Conservation (phyloP, 2,888 invertebrate genomes). For the Norana najaformis region DNA sequence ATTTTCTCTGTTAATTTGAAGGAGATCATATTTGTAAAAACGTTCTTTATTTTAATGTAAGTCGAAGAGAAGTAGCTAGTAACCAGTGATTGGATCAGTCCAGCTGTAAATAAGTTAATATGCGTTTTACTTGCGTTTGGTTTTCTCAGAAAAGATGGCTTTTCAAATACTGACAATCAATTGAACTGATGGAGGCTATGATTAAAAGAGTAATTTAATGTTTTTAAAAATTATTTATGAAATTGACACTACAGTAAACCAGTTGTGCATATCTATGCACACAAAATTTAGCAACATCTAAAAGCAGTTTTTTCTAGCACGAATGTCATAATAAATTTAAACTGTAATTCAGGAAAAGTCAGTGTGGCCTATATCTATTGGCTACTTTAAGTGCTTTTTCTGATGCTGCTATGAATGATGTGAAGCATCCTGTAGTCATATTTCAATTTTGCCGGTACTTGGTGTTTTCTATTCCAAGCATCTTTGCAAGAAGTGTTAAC, state of each 20-base stretch:
- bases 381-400: background rate
- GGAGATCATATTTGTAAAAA: background rate
- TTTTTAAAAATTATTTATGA: background rate
- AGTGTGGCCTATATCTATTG: no score
- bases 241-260: background rate
- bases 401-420: background rate
- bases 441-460: conserved; percentile 5
- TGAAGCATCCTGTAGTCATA: background rate
- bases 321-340: background rate
- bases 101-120: background rate
- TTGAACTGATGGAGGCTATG: background rate
- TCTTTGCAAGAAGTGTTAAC: background rate
- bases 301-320: background rate
- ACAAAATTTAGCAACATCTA: background rate
- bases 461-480: background rate
- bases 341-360: background rate
- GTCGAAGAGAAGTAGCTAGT: background rate
- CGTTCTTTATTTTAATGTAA: background rate
- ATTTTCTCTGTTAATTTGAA: background rate
- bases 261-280: background rate
- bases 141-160: background rate
- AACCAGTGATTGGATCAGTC: background rate
- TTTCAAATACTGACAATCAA: background rate
- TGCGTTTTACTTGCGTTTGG: background rate
- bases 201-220: background rate